Base-by-base conservation (phyloP, 2,113 vertebrate genomes). In the Barbus barbus region DNA sequence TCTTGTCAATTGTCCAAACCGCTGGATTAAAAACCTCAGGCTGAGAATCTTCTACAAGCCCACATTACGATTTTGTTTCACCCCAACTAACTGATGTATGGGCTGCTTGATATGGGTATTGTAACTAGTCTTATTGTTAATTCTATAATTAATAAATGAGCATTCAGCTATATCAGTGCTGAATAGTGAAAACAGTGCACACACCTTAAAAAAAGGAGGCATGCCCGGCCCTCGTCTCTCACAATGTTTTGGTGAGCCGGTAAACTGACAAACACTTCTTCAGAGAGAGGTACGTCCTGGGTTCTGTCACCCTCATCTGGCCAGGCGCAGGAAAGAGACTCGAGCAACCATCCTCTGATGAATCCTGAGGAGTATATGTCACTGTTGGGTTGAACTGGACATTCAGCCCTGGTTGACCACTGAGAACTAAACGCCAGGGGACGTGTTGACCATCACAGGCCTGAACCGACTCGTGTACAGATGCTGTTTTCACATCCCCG, bases 1-100 rank as follows among this genome's bases (percentile, higher is more conserved):
- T 93, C 90, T 90, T 86, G 86, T 93, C 88, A 88, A 91, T 11
- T 93, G 92, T 94, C 92, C 92, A 89, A 93, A 93, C 89, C 91
- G 93, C 93, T 94, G 92, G 93, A 94, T 92, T 92, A 93, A 93
- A 92, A 92, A 93, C 93, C 92, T 94, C 93, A 95, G 94, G 94
- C 94, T 93, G 93, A 95, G 92, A 88, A 91, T 86, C 82, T 87
- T 86, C 82, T 87, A 91, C 60, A 92, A 63, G 88, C 91, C 91
- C 91, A 92, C 87, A 18, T 87, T 87, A 89, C 86, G 83, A 69
- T 91, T 92, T 89, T 86, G 82, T 92, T 90, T 91, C 86, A 91
- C 89, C 89, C 90, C 87, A 90, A 91, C 87, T 87, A 56, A 56
- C 48, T 86, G 92, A 92, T 92, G 88, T 88, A 86, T 88, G 82